Base-by-base conservation (phyloP, 2,888 invertebrate genomes). In the Tinea semifulvella region DNA sequence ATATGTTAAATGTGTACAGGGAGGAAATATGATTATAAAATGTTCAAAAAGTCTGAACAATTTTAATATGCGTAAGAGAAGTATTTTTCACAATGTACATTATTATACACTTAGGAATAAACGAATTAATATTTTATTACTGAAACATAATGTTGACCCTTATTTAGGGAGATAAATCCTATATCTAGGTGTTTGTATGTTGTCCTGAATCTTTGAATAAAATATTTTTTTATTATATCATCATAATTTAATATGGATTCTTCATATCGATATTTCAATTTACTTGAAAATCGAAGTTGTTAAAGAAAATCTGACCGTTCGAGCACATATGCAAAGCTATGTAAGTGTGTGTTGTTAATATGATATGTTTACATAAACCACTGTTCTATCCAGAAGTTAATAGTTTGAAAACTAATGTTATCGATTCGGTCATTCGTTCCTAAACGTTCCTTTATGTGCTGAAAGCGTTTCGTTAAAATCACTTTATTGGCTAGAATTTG, bases 1-100 rank as follows among this genome's bases (percentile, higher is more conserved):
- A n/a, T n/a, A 75, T 75, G 74, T 77, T 76, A 65, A 68, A 73
- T 64, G 63, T 79, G 79, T 79, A 80, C 80, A 79, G 80, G 80
- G 80, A 79, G 54, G 65, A 63, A 64, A 68, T 61, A 68, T 68
- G 65, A 68, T 72, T 40, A 20, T 40, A 67, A 54, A 66, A 66
- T 62, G 80, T 76, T 76, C 77, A 65, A 68, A 36, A 79, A 80
- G 80, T 77, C 77, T 79, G 80, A 80, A 77, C 76, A 22, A 40
- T 40, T 17, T 40, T 18, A 36, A 22, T 40, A 40, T 40, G 20
- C 57, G 60, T 67, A 65, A 61, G 60, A 61, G 61, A 67, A 75
- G 77, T 79, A 77, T 79, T 80, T 40, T 79, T 79, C 76, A 64
- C 79, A 77, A 75, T 76, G 76, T 80, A 74, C 68, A 67, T 64